These are phyloP conservation scores for Brachyopa scutellaris DNA, from an alignment of 2,888 invertebrate genomes.

Conservation along the genomic window DNA sequence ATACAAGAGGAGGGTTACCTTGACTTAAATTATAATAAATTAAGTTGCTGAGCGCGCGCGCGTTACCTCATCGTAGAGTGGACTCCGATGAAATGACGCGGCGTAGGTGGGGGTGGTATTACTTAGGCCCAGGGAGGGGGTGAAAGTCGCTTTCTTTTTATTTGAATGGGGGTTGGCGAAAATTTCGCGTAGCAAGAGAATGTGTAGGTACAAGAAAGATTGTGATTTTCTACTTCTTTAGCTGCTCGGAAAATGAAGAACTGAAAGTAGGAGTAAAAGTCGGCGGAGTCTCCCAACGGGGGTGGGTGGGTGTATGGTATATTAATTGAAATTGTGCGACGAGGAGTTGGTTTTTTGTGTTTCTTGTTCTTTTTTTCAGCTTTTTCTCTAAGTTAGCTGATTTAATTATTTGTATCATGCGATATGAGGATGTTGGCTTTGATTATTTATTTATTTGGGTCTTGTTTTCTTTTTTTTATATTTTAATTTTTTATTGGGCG, in stretches of 20 bases:
- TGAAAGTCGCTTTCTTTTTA: no score
- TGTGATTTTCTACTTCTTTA: constrained; percentile 23
- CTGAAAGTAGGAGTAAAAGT: no score
- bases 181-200: constrained; percentile 3
- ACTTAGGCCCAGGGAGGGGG: neutral
- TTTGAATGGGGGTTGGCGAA: no score
- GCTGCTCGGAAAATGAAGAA: no score
- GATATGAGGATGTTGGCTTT: constrained; percentile 48
- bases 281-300: no score
- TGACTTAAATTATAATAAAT: constrained; percentile 67
- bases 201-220: constrained; percentile 11
- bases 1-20: constrained; percentile 41
- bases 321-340: constrained; percentile 68
- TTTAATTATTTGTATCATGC: constrained; percentile 66
- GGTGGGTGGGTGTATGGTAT: no score
- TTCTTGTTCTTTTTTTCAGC: constrained; percentile 14
- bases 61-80: constrained; percentile 12
- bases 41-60: constrained; percentile 52
- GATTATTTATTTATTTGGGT: constrained; percentile 42
- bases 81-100: neutral
- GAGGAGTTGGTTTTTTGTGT: constrained; percentile 17
- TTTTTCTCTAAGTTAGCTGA: constrained; percentile 39
- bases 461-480: neutral
- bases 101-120: neutral
- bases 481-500: neutral